phyloP scores from a whole-genome alignment of 2,888 invertebrate genomes.

The Polymixis lichenea region DNA sequence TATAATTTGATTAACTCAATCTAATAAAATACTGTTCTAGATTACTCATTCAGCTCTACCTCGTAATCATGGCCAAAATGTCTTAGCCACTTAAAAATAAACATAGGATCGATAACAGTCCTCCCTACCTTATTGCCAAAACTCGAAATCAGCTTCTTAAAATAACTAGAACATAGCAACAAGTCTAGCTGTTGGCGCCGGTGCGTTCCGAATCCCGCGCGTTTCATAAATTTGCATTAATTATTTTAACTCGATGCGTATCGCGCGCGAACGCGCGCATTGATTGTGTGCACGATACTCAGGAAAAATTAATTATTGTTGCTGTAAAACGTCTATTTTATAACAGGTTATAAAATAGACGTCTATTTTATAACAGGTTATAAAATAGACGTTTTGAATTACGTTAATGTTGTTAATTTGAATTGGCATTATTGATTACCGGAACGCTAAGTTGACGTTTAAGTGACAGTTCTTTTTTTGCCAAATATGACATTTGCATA shows the following conservation, averaged over 20 bases:
- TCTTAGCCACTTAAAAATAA: slow-evolving; percentile 16
- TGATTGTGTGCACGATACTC: slow-evolving; percentile 77
- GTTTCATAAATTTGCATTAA: slow-evolving; percentile 82
- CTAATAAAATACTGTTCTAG: not conserved
- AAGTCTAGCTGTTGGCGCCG: slow-evolving; percentile 62
- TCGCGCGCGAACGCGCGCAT: slow-evolving; percentile 77
- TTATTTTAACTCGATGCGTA: slow-evolving; percentile 79
- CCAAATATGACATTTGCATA: not conserved
- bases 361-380: slow-evolving; percentile 44
- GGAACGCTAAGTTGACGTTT: slow-evolving; percentile 38
- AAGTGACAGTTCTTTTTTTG: slow-evolving; percentile 33
- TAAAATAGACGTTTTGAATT: too few species aligned
- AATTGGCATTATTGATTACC: slow-evolving; percentile 46
- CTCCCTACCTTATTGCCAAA: slow-evolving; percentile 43
- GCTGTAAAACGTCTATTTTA: slow-evolving; percentile 43
- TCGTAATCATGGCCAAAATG: not conserved
- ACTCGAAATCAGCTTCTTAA: slow-evolving; percentile 49
- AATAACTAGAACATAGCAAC: slow-evolving; percentile 68
- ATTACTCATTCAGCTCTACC: not conserved
- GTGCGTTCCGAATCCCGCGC: slow-evolving; percentile 69
- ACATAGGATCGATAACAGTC: slow-evolving; percentile 42
- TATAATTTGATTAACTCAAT: not conserved
- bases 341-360: too few species aligned
- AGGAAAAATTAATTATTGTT: slow-evolving; percentile 63
- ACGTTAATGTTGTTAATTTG: slow-evolving; percentile 42